Evolutionary conservation across 2,888 invertebrate species (phyloP).

Genomic region (Notodonta dromedarius): DNA sequence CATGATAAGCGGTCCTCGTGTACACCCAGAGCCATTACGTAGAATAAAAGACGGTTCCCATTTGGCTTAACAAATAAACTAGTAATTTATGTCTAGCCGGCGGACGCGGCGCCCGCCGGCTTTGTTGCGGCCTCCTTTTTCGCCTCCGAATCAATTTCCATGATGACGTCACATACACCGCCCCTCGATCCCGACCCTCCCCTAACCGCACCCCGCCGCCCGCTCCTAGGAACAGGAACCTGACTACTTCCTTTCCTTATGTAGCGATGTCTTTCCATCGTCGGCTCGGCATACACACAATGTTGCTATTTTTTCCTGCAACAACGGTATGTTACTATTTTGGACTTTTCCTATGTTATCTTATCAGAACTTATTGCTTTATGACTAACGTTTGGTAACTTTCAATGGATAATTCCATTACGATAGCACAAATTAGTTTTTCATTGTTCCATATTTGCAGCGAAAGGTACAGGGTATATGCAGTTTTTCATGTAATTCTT

Average conservation of each 20-base stretch:
- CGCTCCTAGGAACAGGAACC: conserved; percentile 62
- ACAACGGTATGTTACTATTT: conserved; percentile 26
- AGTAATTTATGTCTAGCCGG: conserved; percentile 71
- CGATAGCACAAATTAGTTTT: conserved; percentile 24
- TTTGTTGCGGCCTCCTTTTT: conserved; percentile 76
- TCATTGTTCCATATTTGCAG: conserved; percentile 12
- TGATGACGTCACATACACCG: conserved; percentile 70
- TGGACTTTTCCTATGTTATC: conserved; percentile 34
- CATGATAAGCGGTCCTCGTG: conserved; percentile 51
- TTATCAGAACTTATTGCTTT: conserved; percentile 44
- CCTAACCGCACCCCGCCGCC: conserved; percentile 40
- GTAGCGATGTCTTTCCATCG: conserved; percentile 59
- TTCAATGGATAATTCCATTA: conserved; percentile 38
- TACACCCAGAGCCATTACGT: conserved; percentile 50
- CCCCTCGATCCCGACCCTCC: conserved; percentile 44
- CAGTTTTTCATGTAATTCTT: conserved; percentile 23
- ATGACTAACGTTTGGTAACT: conserved; percentile 33
- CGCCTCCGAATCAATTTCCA: conserved; percentile 79
- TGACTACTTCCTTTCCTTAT: conserved; percentile 68
- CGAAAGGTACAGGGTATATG: conserved; percentile 7
- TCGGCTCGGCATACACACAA: conserved; percentile 48
- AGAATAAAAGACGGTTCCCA: conserved; percentile 57
- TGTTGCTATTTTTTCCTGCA: conserved; percentile 40
- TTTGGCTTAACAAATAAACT: conserved; percentile 65
- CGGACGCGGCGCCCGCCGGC: conserved; percentile 68